A percentile compares a stretch with the other conserved stretches of the same genome.
Conservation (phyloP, 1,140 invertebrate species). For the Leptinotarsa undecemlineata region DNA sequence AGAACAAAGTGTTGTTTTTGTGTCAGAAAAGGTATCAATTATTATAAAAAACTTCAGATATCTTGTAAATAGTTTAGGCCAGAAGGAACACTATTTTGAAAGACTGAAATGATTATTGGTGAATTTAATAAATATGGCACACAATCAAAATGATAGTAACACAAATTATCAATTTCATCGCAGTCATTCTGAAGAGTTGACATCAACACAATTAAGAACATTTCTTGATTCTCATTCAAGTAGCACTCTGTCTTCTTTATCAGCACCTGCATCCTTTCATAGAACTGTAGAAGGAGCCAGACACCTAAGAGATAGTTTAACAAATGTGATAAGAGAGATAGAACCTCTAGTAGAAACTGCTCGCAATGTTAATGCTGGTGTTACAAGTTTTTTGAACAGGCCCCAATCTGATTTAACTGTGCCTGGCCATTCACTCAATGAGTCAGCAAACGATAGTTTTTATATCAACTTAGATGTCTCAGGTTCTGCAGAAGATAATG, state of each 20-base stretch:
- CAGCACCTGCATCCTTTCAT: slow-evolving; percentile 44
- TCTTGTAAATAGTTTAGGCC: no score
- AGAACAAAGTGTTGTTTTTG: no score
- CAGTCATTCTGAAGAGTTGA: slow-evolving; percentile 39
- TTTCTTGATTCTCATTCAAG: slow-evolving; percentile 35
- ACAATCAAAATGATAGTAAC: slow-evolving; percentile 14
- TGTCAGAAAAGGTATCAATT: no score
- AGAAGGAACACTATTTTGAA: no score
- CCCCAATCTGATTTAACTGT: slow-evolving; percentile 40
- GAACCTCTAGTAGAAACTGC: slow-evolving; percentile 59
- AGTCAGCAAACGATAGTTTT: slow-evolving; percentile 31
- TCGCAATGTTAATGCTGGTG: slow-evolving; percentile 51
- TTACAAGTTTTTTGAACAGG: slow-evolving; percentile 46
- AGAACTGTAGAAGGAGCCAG: slow-evolving; percentile 56
- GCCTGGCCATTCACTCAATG: slow-evolving; percentile 25
- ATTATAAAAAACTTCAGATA: no score
- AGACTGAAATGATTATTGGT: no score
- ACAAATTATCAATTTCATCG: slow-evolving; percentile 30
- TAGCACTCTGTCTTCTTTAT: slow-evolving; percentile 34
- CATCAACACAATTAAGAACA: slow-evolving; percentile 30
- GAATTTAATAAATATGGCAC: slow-evolving; percentile 18
- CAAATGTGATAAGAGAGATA: slow-evolving; percentile 60
- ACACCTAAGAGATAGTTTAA: slow-evolving; percentile 57
- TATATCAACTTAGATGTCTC: slow-evolving; percentile 48
- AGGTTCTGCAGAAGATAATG: slow-evolving; percentile 20